Base-by-base conservation (phyloP, 2,797 vertebrate species). In the Mus spretus region DNA sequence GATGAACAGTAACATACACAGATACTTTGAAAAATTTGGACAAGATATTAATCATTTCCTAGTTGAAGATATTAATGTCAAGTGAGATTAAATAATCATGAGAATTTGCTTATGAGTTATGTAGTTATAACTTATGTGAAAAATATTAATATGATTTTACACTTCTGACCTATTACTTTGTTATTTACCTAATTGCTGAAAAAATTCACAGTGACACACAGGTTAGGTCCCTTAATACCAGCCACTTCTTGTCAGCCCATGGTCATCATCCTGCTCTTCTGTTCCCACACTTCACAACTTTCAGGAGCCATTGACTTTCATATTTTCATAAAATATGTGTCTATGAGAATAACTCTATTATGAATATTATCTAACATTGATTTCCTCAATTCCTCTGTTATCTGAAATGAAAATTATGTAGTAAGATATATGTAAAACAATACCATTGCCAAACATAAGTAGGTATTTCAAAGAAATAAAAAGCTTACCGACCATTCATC, bases 401-500 rank as follows among this genome's bases (percentile, higher is more conserved):
- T 84, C 55, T 59, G 17, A 61, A 79, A 57, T 94, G 37, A 75
- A 63, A 97, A 77, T 77, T 22, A 75, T 26, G 15, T 80, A 77
- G 26, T 57, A 70, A 63, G 10, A 37, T 44, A 63, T 11, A 55
- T 55, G 72, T 53, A 24, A 77, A 85, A 59, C 53, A 15, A 93
- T 93, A 78, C 31, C 37, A n/a, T 50, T 86, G 37, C 17, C 65
- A 37, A 50, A 22, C 40, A 53, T 91, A 31, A 55, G 37, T 82
- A 61, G 72, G 22, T 81, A 55, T 3, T 89, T 91, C 59, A 83
- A 88, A 91, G 4, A 24, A 59, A 59, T 3, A 61, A 82, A 84
- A 84, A 0, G 44, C 22, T 78, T 50, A 74, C 10, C 57, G 75
- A 53, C 61, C 40, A 12, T 26, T 90, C n/a, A 31, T 83, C 79